Percentiles rank a stretch among this genome's conserved stretches.
Conservation (phyloP, 1,140 invertebrate species). For the Antheraea mylitta region DNA sequence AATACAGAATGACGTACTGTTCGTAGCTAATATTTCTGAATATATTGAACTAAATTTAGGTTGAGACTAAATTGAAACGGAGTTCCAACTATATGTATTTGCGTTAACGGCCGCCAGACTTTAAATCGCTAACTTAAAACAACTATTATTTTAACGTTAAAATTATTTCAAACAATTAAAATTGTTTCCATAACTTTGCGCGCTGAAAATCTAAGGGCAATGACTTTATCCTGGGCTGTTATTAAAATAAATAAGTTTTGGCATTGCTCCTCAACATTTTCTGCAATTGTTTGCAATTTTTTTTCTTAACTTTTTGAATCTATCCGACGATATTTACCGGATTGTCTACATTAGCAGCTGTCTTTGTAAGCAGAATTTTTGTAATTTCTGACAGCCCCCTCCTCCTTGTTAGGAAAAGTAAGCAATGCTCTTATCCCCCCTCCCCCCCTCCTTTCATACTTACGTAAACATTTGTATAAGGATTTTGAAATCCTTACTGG, state of each 20-base stretch:
- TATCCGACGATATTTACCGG: too few relatives aligned
- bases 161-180: constrained; percentile 15
- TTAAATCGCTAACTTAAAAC: not conserved
- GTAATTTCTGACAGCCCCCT: too few relatives aligned
- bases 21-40: not conserved
- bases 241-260: constrained; percentile 6
- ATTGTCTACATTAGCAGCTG: too few relatives aligned
- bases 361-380: too few relatives aligned
- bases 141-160: constrained; percentile 6
- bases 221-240: constrained; percentile 5
- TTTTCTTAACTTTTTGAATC: too few relatives aligned
- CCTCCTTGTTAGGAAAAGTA: too few relatives aligned
- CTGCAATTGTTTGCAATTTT: too few relatives aligned
- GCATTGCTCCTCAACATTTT: constrained; percentile 12
- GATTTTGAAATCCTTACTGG: too few relatives aligned
- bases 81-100: not conserved
- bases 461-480: too few relatives aligned
- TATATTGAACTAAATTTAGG: not conserved
- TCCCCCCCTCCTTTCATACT: too few relatives aligned
- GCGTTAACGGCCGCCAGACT: not conserved
- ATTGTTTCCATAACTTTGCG: constrained; percentile 26
- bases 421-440: too few relatives aligned
- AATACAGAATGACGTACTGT: too few relatives aligned
- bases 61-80: not conserved
- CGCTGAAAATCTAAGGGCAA: constrained; percentile 14